Evolutionary conservation across 53 echinoderm and acorn worm species (phyloP).

Genomic region (Astropecten irregularis): DNA sequence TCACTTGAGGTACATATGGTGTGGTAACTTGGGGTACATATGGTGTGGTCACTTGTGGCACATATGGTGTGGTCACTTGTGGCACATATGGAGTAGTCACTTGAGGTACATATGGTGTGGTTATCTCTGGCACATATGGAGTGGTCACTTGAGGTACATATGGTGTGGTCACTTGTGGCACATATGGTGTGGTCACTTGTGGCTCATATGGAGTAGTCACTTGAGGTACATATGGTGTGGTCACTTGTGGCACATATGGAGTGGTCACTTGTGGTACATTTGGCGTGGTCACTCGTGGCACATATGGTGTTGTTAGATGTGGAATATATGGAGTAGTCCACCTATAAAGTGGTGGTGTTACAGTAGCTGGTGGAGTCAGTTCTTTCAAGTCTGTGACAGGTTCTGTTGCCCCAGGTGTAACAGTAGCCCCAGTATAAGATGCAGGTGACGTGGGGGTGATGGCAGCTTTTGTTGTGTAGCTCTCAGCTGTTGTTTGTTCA

Average conservation of each 20-base stretch:
- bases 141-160: neutral
- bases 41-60: neutral
- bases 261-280: neutral
- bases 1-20: neutral
- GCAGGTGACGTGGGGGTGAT: neutral
- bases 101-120: neutral
- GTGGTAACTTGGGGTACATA: neutral
- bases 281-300: neutral
- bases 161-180: conserved; percentile 14
- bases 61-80: neutral
- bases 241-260: neutral
- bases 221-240: neutral
- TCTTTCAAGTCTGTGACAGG: neutral
- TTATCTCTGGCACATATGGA: neutral
- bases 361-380: neutral
- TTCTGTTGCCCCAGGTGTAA: conserved; percentile 23
- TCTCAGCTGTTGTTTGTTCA: conserved; percentile 9
- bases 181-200: conserved; percentile 7
- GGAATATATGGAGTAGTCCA: neutral
- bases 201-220: conserved; percentile 16
- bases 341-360: neutral
- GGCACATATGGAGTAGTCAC: neutral
- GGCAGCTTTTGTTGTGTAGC: neutral
- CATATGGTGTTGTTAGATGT: neutral
- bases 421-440: neutral